phyloP scores from a whole-genome alignment of 2,888 invertebrate species.

The Amblyjoppa proteus region DNA sequence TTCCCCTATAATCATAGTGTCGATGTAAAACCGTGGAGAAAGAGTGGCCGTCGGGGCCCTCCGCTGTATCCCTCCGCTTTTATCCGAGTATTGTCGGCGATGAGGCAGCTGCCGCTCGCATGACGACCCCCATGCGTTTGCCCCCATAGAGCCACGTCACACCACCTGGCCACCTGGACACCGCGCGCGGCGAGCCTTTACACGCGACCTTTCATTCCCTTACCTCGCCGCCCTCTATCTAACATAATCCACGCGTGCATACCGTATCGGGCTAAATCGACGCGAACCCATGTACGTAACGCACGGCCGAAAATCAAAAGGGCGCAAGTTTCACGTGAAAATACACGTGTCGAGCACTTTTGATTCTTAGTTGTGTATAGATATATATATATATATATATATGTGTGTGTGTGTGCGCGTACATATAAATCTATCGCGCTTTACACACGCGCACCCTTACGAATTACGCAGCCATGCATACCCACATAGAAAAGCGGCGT shows the following conservation, averaged over 20 bases:
- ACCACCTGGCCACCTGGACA: slow-evolving; percentile 81
- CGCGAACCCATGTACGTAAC: not conserved
- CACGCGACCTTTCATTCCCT: slow-evolving; percentile 62
- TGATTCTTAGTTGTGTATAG: no score
- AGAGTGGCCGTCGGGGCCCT: slow-evolving; percentile 40
- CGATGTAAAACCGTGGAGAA: slow-evolving; percentile 69
- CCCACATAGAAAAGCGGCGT: slow-evolving; percentile 21
- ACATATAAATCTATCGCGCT: slow-evolving; percentile 28
- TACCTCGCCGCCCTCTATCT: slow-evolving; percentile 23
- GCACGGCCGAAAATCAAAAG: no score
- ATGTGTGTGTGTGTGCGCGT: not conserved
- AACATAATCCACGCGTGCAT: slow-evolving; percentile 59
- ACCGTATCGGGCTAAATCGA: not conserved
- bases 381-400: no score
- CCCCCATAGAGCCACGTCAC: slow-evolving; percentile 83
- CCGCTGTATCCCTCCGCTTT: slow-evolving; percentile 68
- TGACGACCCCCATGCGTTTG: slow-evolving; percentile 82
- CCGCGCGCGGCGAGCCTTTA: slow-evolving; percentile 38
- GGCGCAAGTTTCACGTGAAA: no score
- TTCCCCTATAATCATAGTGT: slow-evolving; percentile 69
- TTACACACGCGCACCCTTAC: slow-evolving; percentile 29
- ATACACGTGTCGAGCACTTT: no score
- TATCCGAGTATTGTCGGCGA: slow-evolving; percentile 81
- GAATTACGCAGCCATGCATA: slow-evolving; percentile 48
- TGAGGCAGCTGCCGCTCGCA: slow-evolving; percentile 79